phyloP scores from a whole-genome alignment of 1,140 invertebrate genomes.

The Chironomus striatipennis region DNA sequence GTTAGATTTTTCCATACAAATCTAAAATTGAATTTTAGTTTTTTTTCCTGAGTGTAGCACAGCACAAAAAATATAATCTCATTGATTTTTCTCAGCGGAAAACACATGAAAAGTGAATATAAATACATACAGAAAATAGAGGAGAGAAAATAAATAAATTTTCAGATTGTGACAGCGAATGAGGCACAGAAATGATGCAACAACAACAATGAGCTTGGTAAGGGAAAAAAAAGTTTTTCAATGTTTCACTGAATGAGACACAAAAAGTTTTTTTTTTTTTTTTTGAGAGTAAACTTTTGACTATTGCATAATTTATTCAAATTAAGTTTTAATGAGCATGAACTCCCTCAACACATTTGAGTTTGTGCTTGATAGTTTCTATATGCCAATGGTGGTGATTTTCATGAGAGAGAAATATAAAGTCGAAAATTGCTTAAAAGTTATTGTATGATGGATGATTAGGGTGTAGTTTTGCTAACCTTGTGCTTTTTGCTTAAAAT shows the following conservation, averaged over 20 bases:
- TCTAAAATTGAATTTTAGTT: too few species aligned
- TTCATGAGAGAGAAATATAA: too few species aligned
- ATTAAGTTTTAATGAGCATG: slow-evolving; percentile 14
- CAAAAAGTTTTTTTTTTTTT: too few species aligned
- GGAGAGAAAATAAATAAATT: slow-evolving; percentile 7
- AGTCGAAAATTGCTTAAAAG: too few species aligned
- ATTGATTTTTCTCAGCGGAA: slow-evolving; percentile 7
- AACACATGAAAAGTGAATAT: neutral
- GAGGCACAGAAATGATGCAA: neutral
- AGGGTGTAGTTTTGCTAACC: too few species aligned
- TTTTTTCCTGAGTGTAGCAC: too few species aligned
- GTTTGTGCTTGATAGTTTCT: neutral
- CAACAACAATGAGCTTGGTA: neutral
- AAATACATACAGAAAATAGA: neutral
- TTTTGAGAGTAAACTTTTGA: neutral
- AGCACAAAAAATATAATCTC: slow-evolving; percentile 10
- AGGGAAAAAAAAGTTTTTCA: neutral
- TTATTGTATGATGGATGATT: too few species aligned
- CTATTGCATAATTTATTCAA: slow-evolving; percentile 9
- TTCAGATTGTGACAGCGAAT: neutral
- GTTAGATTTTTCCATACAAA: too few species aligned
- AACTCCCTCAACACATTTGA: slow-evolving; percentile 6
- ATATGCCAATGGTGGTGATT: too few species aligned
- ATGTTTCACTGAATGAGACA: neutral
- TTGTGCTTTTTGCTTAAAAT: neutral